Base-by-base conservation (phyloP, 2,113 vertebrate genomes). In the Zosterops borbonicus region DNA sequence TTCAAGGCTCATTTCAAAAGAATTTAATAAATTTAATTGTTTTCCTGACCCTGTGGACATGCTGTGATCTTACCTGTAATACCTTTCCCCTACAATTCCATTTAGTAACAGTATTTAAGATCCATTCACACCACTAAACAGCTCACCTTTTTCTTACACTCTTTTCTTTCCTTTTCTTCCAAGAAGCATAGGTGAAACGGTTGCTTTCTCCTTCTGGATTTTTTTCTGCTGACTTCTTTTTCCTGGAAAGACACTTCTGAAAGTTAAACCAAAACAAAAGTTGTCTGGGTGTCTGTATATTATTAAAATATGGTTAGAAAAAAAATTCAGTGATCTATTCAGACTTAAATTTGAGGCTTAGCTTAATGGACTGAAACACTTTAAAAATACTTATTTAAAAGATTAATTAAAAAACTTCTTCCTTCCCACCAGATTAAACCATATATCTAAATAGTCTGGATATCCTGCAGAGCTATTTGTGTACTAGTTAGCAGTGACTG, bases 401-500 rank as follows among this genome's bases (percentile, higher is more conserved):
- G 23, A 58, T 37, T 81, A 59, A 87, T 80, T 97, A 1, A 55
- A 89, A 92, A 87, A 93, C 52, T 52, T 24, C 14, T 39, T 42
- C 23, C 86, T 95, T 73, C 33, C 17, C 14, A 62, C 80, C 83
- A 86, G 64, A 92, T 86, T 86, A 93, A 80, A 67, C 7, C 56
- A 64, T 74, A 28, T 60, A 83, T 56, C 71, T 83, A 47, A 83
- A 60, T 39, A 81, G 47, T 39, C 52, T 92, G 71, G 37, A 27
- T 75, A 41, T 63, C 94, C 92, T 24, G 37, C 2, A 8, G 88
- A 95, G 85, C 50, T 94, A 65, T 85, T 93, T 93, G 90, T 59
- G 31, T 96, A 46, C 92, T 87, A 69, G 85, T 94, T 96, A 73
- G 50, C 7, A 27, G 46, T 97, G 97, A 98, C 68, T 97, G 96